These are phyloP conservation scores for Drosophila sucinea DNA, from an alignment of 1,140 invertebrate species.

Conservation along the genomic window DNA sequence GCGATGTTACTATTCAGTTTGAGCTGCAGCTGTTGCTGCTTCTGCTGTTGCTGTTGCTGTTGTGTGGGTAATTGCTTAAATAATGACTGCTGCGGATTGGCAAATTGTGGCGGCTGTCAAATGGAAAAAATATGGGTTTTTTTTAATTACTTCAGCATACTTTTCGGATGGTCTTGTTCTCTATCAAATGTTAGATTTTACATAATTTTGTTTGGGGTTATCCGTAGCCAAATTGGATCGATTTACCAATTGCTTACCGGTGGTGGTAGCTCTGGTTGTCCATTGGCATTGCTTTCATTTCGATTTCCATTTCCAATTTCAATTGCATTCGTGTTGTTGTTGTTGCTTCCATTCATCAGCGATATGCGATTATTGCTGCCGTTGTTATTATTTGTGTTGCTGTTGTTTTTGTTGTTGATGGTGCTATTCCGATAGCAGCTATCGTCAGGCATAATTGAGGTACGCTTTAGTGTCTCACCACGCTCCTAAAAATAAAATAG, in stretches of 20 bases:
- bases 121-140: neutral
- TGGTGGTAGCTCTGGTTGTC: conserved; percentile 82
- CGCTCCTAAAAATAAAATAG: conserved; percentile 47
- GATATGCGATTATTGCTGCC: conserved; percentile 52
- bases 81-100: conserved; percentile 47
- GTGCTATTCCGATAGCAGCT: conserved; percentile 73
- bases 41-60: conserved; percentile 36
- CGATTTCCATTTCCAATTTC: conserved; percentile 50
- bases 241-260: conserved; percentile 84
- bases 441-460: conserved; percentile 75
- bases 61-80: conserved; percentile 5
- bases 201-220: no score
- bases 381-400: conserved; percentile 19
- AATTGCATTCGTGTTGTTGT: neutral
- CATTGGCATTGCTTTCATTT: conserved; percentile 35
- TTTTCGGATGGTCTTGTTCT: neutral
- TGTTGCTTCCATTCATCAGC: conserved; percentile 43
- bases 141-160: conserved; percentile 9
- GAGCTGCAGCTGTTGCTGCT: conserved; percentile 25
- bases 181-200: conserved; percentile 4
- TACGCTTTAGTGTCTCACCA: conserved; percentile 72
- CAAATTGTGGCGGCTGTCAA: conserved; percentile 81
- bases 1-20: conserved; percentile 33
- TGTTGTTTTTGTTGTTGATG: conserved; percentile 32
- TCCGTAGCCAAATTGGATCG: no score